These are phyloP conservation scores for Amphilophus citrinellus DNA, from an alignment of 2,113 vertebrate species.

Conservation along the genomic window DNA sequence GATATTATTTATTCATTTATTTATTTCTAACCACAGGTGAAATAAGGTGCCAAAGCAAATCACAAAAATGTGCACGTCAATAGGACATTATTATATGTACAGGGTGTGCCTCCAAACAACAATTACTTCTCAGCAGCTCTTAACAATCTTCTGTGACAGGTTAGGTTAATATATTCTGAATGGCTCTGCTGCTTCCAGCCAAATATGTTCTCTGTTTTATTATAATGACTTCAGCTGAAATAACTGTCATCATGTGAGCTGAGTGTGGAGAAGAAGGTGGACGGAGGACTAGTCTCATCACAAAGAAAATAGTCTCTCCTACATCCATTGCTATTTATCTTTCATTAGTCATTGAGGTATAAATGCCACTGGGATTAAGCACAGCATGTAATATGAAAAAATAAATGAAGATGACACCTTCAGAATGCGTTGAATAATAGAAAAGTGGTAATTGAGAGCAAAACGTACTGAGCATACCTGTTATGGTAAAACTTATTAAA, in stretches of 20 bases:
- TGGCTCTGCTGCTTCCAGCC: constrained; percentile 23
- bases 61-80: constrained; percentile 34
- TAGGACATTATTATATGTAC: constrained; percentile 12
- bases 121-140: constrained; percentile 61
- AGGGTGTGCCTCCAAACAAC: constrained; percentile 41
- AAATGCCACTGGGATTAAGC: background rate
- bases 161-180: constrained; percentile 12
- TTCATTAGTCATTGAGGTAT: background rate
- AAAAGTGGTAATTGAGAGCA: background rate
- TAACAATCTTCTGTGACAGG: background rate
- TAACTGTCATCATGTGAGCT: background rate
- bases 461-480: background rate
- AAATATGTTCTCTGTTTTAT: constrained; percentile 31
- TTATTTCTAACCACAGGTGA: constrained; percentile 14
- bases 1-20: background rate
- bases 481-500: background rate
- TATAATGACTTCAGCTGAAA: constrained; percentile 32
- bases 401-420: background rate
- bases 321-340: constrained; percentile 15
- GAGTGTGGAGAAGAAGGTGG: background rate
- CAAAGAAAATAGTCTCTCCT: background rate
- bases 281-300: background rate
- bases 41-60: constrained; percentile 60
- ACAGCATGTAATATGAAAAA: background rate
- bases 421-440: background rate